A percentile compares a stretch with the other conserved stretches of the same genome.
These are phyloP conservation scores for Rhincodon typus DNA, from an alignment of 2,797 vertebrate species.

Conservation along the genomic window DNA sequence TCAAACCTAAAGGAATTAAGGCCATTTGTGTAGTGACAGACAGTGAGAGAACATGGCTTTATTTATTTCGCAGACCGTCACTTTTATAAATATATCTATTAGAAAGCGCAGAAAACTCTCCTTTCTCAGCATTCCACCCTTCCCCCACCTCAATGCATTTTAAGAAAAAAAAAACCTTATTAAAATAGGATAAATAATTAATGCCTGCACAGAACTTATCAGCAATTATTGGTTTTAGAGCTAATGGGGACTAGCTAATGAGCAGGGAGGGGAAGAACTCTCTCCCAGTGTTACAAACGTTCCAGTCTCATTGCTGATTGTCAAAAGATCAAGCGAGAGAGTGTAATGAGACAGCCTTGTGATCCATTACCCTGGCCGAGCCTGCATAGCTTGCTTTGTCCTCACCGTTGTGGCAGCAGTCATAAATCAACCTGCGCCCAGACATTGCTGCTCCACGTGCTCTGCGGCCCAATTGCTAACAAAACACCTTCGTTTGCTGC, in stretches of 20 bases:
- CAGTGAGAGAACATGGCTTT: not conserved
- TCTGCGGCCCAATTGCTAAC: not conserved
- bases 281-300: not conserved
- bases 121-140: not conserved
- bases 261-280: not conserved
- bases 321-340: not conserved
- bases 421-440: not conserved
- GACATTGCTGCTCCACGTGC: not conserved
- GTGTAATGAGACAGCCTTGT: not conserved
- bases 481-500: not conserved
- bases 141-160: not conserved
- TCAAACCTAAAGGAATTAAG: not conserved
- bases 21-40: not conserved
- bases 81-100: not conserved
- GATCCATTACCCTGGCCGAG: not conserved
- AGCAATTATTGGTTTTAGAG: constrained; percentile 49
- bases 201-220: constrained; percentile 48
- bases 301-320: not conserved
- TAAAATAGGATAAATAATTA: constrained; percentile 58
- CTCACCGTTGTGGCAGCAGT: not conserved
- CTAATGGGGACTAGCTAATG: not conserved
- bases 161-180: constrained; percentile 47
- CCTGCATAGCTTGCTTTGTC: not conserved
- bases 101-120: not conserved
- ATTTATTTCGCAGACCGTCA: not conserved